Evolutionary conservation across 2,797 vertebrate genomes (phyloP).

Genomic region (Galagoides demidoff): DNA sequence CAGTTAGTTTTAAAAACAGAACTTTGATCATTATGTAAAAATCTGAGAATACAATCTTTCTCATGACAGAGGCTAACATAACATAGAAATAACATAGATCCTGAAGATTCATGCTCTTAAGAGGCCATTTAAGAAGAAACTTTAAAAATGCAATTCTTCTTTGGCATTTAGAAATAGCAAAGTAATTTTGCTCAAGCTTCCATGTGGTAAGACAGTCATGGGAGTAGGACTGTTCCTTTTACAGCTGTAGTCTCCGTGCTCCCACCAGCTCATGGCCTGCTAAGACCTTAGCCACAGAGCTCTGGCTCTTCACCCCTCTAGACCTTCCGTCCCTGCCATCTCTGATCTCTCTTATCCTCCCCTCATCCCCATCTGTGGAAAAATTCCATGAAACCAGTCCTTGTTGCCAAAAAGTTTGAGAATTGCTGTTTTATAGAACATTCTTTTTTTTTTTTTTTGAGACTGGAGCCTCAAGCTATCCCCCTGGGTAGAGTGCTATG

Average conservation of each 20-base stretch:
- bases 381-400: too few relatives aligned
- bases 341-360: too few relatives aligned
- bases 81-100: background rate
- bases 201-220: background rate
- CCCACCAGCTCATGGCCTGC: too few relatives aligned
- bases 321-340: too few relatives aligned
- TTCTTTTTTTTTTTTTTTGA: too few relatives aligned
- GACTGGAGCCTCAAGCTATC: too few relatives aligned
- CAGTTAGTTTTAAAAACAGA: slow-evolving; percentile 54
- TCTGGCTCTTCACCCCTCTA: too few relatives aligned
- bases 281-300: too few relatives aligned
- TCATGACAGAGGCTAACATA: background rate
- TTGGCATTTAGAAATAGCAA: slow-evolving; percentile 52
- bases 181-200: slow-evolving; percentile 17
- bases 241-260: background rate
- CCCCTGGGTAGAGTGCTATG: too few relatives aligned
- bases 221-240: background rate
- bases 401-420: too few relatives aligned
- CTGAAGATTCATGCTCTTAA: background rate
- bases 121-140: slow-evolving; percentile 34
- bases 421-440: too few relatives aligned
- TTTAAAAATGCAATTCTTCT: background rate
- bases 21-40: slow-evolving; percentile 12
- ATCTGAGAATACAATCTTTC: background rate
- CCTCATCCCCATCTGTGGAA: too few relatives aligned